Conservation (phyloP, 2,888 invertebrate species). For the Apocheima hispidaria region DNA sequence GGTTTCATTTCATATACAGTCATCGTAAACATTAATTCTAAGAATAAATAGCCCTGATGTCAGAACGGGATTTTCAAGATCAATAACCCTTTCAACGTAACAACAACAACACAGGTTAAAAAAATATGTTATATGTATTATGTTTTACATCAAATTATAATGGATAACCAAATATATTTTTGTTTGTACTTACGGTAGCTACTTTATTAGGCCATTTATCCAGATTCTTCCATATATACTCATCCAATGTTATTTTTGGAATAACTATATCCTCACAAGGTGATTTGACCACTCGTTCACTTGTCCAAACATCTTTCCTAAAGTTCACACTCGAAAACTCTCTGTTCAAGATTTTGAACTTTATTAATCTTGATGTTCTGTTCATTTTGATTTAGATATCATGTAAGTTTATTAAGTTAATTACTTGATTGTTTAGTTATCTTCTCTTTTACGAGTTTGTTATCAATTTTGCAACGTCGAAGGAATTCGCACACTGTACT, state of each 20-base stretch:
- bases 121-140: too few species aligned
- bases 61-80: slow-evolving; percentile 3
- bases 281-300: slow-evolving; percentile 64
- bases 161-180: not conserved
- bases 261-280: slow-evolving; percentile 75
- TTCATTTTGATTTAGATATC: slow-evolving; percentile 24
- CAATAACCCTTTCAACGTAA: slow-evolving; percentile 1
- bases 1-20: not conserved
- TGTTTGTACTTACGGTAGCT: slow-evolving; percentile 71
- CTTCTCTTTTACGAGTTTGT: not conserved
- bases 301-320: slow-evolving; percentile 58
- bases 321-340: slow-evolving; percentile 41
- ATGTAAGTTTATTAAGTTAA: not conserved
- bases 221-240: slow-evolving; percentile 85
- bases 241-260: slow-evolving; percentile 81
- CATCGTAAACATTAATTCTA: not conserved
- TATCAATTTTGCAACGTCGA: not conserved
- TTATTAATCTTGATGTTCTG: slow-evolving; percentile 31
- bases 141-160: too few species aligned
- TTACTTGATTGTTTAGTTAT: not conserved
- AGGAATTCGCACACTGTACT: not conserved
- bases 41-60: slow-evolving; percentile 44
- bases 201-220: slow-evolving; percentile 87
- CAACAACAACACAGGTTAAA: not conserved
- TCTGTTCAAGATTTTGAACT: slow-evolving; percentile 36